Percentiles rank a stretch among this genome's conserved stretches.
These are phyloP conservation scores for Athalia circularis DNA, from an alignment of 2,888 invertebrate genomes.

Conservation along the genomic window DNA sequence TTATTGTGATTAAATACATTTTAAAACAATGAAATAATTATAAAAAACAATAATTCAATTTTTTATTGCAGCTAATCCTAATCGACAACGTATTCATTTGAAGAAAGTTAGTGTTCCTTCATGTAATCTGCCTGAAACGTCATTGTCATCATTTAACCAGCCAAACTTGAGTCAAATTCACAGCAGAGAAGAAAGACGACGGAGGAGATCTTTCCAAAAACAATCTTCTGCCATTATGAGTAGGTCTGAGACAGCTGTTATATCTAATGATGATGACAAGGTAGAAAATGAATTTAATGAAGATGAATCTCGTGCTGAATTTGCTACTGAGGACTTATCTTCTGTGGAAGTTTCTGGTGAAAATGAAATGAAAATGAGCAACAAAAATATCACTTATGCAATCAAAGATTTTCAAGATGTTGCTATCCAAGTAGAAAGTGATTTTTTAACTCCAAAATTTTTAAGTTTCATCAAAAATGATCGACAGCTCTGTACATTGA, in stretches of 20 bases:
- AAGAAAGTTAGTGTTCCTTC: slow-evolving; percentile 6
- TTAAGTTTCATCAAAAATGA: slow-evolving; percentile 39
- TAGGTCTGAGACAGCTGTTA: not conserved
- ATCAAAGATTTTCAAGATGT: not conserved
- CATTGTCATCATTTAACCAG: slow-evolving; percentile 19
- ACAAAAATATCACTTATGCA: too few species aligned
- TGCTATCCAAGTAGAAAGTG: slow-evolving; percentile 44
- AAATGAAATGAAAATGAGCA: too few species aligned
- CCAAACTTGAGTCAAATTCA: slow-evolving; percentile 13
- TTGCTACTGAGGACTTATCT: too few species aligned
- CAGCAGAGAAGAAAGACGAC: slow-evolving; percentile 19
- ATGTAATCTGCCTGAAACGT: slow-evolving; percentile 30
- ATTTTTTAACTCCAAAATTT: slow-evolving; percentile 42
- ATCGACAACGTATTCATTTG: slow-evolving; percentile 5
- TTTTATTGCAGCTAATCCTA: slow-evolving; percentile 91
- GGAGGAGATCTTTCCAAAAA: slow-evolving; percentile 3
- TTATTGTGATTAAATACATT: slow-evolving; percentile 17
- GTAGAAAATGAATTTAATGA: not conserved
- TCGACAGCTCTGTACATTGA: slow-evolving; percentile 13
- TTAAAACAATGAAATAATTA: not conserved
- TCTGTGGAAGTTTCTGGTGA: too few species aligned
- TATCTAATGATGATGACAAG: not conserved
- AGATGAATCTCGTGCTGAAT: slow-evolving; percentile 1
- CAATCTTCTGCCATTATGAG: slow-evolving; percentile 1
- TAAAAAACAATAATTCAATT: slow-evolving; percentile 77